These are phyloP conservation scores for Acestrorhynchus altus DNA, from an alignment of 2,797 vertebrate species.

Conservation along the genomic window DNA sequence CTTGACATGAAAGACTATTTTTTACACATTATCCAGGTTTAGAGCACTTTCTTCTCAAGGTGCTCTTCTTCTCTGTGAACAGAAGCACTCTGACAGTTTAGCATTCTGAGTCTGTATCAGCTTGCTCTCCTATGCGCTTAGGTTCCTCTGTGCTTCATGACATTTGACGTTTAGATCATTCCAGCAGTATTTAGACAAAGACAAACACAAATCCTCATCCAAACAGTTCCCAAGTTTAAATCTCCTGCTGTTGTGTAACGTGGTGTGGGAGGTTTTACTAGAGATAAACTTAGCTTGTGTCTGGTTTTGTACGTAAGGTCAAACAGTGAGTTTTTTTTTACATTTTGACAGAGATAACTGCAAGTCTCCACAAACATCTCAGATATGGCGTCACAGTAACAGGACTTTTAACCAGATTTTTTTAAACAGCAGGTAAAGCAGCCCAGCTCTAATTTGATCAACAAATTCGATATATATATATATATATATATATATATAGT, in stretches of 20 bases:
- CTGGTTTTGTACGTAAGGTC: conserved; percentile 26
- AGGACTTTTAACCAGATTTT: not conserved
- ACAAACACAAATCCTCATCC: conserved; percentile 9
- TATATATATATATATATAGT: too few relatives aligned
- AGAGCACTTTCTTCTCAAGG: conserved; percentile 57
- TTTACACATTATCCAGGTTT: conserved; percentile 66
- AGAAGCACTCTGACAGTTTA: conserved; percentile 49
- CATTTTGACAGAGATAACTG: not conserved
- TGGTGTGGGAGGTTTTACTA: conserved; percentile 29
- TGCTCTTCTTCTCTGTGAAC: conserved; percentile 41
- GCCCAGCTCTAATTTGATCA: too few relatives aligned
- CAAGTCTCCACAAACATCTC: not conserved
- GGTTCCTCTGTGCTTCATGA: conserved; percentile 31
- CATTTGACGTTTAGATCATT: conserved; percentile 42
- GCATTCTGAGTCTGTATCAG: conserved; percentile 42
- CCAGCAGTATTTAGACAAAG: conserved; percentile 19
- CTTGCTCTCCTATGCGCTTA: conserved; percentile 17
- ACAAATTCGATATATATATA: too few relatives aligned
- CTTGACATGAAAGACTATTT: conserved; percentile 84
- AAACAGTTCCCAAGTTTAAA: conserved; percentile 37
- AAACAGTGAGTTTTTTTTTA: conserved; percentile 17
- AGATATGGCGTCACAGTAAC: not conserved
- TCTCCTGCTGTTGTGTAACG: not conserved
- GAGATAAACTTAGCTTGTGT: conserved; percentile 5
- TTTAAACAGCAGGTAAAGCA: too few relatives aligned